Conservation (phyloP, 2,113 vertebrate genomes). For the Bos javanicus region DNA sequence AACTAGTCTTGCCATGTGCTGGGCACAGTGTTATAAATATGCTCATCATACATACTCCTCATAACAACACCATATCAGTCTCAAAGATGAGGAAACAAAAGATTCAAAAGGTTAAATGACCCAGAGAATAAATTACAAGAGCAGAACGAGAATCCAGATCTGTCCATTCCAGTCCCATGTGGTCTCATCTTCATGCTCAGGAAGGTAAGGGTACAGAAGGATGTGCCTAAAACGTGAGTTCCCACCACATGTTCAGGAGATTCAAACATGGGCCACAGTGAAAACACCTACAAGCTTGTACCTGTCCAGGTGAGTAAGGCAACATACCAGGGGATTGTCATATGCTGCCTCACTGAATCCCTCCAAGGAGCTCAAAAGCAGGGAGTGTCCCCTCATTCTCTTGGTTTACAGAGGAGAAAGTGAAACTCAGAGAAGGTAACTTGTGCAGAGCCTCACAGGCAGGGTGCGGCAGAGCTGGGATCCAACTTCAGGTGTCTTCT, state of each 20-base stretch:
- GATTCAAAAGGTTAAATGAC: neutral
- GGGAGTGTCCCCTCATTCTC: neutral
- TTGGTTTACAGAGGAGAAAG: neutral
- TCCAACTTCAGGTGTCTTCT: neutral
- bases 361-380: neutral
- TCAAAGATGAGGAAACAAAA: neutral
- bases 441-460: neutral
- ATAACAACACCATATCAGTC: neutral
- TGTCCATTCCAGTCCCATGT: neutral
- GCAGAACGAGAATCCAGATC: neutral
- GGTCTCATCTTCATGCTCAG: neutral
- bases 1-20: neutral
- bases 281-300: neutral
- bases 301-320: neutral
- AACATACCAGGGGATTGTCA: neutral
- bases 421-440: neutral
- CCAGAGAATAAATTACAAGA: neutral
- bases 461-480: neutral
- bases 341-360: neutral
- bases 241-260: neutral
- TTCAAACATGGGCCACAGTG: neutral
- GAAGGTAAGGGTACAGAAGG: neutral
- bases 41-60: neutral
- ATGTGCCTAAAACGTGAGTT: neutral
- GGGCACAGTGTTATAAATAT: neutral